Evolutionary conservation across 2,113 vertebrate genomes (phyloP), one percentile per base, ranked within the genome.

Genomic region (Plecturocebus donacophilus): DNA sequence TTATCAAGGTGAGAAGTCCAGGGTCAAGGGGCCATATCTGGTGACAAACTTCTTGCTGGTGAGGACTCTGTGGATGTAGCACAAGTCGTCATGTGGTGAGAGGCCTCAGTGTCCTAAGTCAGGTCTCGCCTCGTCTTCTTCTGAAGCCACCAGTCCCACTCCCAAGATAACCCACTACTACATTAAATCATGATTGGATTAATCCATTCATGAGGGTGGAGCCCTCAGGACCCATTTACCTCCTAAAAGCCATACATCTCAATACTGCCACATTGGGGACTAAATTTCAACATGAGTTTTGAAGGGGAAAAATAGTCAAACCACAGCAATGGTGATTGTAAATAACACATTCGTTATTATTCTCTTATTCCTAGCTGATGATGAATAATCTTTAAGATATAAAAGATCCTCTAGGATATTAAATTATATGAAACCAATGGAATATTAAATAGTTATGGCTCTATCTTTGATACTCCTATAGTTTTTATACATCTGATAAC

Each of bases 341-440:
- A 80, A 66, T 86, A 79, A 75, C 23, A 91, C 25, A 68, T 42
- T 77, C 38, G 30, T 90, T 81, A 66, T 4, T 85, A 1, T 90
- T 73, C 76, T 93, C 13, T 94, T 80, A 58, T 64, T 94, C 23
- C 23, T 85, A 61, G 32, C 8, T 73, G 42, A 8, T 52, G 58
- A 77, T 76, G 14, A 93, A 91, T 91, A 77, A 83, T 83, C 9
- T 94, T 95, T 83, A 49, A 79, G 25, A 52, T 84, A 56, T 42
- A 38, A 45, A 86, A 84, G 27, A 91, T 76, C 45, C 40, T 80
- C 20, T 52, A 40, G 49, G 12, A 76, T 58, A 30, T 76, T 87
- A 91, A 95, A 83, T 71, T 82, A 70, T 54, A 45, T n/a, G 1
- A 92, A 88, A 93, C 68, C 52, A 40, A 86, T 30, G 25, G 45